phyloP scores from a whole-genome alignment of 2,797 vertebrate genomes.

The Trichosurus vulpecula region DNA sequence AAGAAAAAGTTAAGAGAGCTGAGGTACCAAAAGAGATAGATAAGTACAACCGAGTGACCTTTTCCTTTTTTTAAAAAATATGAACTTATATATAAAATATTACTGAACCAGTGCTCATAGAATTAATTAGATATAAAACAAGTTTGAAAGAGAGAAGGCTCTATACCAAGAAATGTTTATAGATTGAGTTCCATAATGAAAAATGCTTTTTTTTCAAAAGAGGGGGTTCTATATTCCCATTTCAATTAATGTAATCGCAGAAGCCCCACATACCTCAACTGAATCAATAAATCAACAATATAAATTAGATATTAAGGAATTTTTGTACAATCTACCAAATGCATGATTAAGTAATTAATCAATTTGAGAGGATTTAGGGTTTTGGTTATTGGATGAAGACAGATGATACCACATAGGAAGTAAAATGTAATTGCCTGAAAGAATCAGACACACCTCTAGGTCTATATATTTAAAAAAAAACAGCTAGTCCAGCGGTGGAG shows the following conservation, averaged over 20 bases:
- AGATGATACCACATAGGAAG: background rate
- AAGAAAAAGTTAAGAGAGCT: background rate
- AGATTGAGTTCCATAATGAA: constrained; percentile 14
- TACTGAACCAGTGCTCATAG: background rate
- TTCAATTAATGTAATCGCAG: background rate
- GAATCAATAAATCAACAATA: background rate
- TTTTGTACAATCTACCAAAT: background rate
- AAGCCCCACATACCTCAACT: background rate
- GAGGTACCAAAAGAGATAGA: background rate
- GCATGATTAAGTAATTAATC: background rate
- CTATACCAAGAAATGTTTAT: background rate
- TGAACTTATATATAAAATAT: constrained; percentile 6
- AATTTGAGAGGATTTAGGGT: background rate
- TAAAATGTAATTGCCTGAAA: background rate
- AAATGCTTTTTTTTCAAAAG: constrained; percentile 3
- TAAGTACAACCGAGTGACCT: background rate
- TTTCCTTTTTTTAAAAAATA: constrained; percentile 24
- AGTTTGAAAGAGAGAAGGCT: background rate
- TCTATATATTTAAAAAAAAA: background rate
- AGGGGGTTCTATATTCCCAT: background rate
- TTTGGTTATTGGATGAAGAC: background rate
- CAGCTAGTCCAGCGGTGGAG: background rate
- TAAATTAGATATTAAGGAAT: background rate
- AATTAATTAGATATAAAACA: background rate
- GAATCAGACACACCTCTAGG: background rate